phyloP scores from a whole-genome alignment of 2,797 vertebrate species.

The Hypotaenidia philippensis region DNA sequence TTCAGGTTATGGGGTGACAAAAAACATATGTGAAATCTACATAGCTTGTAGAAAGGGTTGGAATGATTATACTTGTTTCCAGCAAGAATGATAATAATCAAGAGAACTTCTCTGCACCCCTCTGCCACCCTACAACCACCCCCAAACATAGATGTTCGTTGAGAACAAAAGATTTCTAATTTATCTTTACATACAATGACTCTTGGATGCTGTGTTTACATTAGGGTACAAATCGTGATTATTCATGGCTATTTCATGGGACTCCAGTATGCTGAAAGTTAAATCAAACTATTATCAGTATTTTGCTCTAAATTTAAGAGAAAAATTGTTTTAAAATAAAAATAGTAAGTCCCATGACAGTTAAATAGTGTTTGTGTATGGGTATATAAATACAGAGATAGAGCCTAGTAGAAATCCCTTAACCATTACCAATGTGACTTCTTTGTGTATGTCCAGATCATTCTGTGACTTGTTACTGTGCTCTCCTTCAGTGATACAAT shows the following conservation, averaged over 20 bases:
- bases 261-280: background rate
- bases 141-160: background rate
- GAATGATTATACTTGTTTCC: background rate
- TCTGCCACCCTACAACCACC: too few species aligned
- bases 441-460: background rate
- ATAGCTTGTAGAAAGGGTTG: background rate
- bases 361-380: background rate
- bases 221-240: background rate
- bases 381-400: background rate
- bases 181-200: background rate
- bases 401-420: background rate
- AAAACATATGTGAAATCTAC: background rate
- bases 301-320: background rate
- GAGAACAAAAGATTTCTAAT: background rate
- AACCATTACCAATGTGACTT: background rate
- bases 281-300: background rate
- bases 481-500: background rate
- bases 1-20: background rate
- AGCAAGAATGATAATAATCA: background rate
- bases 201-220: background rate
- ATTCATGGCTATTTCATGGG: background rate
- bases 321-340: background rate
- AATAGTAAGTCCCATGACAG: background rate
- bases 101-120: background rate
- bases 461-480: background rate